A percentile compares a stretch with the other conserved stretches of the same genome.
Evolutionary conservation across 2,888 invertebrate genomes (phyloP).

Genomic region (Lycia hirtaria): DNA sequence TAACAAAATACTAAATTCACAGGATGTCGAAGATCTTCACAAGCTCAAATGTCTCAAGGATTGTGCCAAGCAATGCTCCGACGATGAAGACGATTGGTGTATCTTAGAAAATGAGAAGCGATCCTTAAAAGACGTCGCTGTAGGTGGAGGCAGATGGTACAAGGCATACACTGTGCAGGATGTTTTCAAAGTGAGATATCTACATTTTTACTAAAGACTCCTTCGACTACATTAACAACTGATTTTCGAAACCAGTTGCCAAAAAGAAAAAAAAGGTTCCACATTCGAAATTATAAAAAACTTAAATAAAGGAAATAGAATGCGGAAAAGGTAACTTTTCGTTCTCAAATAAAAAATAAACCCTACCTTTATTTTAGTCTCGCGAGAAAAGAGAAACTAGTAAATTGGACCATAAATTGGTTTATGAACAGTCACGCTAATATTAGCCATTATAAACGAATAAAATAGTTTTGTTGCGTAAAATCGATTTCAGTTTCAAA

Average conservation of each 20-base stretch:
- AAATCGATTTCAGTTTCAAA: neutral
- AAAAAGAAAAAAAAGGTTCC: too few species aligned
- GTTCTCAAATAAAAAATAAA: too few species aligned
- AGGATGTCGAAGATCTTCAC: conserved; percentile 79
- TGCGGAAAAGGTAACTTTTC: too few species aligned
- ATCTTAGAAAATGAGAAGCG: conserved; percentile 55
- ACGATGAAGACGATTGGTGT: conserved; percentile 64
- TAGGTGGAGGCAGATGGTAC: conserved; percentile 79
- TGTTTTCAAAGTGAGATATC: conserved; percentile 75
- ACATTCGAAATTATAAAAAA: too few species aligned
- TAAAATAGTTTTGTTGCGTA: neutral
- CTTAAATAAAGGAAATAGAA: too few species aligned
- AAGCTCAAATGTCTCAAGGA: conserved; percentile 57
- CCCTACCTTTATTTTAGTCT: too few species aligned
- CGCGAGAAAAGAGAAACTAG: too few species aligned
- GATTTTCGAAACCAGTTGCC: too few species aligned
- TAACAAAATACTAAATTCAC: conserved; percentile 4
- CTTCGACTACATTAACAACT: too few species aligned
- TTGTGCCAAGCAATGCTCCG: conserved; percentile 50
- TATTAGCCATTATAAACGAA: neutral
- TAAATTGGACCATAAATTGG: neutral
- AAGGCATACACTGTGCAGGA: conserved; percentile 84
- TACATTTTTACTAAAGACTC: too few species aligned
- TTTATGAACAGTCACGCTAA: neutral
- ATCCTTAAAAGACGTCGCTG: conserved; percentile 57